Evolutionary conservation across 1,140 invertebrate species (phyloP), one percentile per base, ranked within the genome.

Genomic region (Ephestia elutella): DNA sequence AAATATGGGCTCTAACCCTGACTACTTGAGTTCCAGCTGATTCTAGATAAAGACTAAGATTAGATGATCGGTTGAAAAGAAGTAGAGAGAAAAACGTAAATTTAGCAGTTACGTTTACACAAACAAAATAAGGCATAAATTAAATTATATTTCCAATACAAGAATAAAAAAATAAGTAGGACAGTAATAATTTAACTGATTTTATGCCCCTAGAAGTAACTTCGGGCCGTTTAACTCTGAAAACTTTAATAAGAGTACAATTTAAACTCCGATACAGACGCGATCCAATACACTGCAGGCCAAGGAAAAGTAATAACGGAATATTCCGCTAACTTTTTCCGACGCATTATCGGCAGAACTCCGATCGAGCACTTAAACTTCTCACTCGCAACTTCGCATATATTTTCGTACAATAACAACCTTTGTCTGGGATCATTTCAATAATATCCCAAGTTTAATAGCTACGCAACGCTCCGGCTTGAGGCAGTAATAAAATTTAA

Each of bases 361-460:
- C 54, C 51, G 60, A 66, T 65, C 64, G 63, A 32, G 51, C 55
- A 59, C 57, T 67, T 60, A 62, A 73, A 73, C 65, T 73, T 70
- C 57, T 57, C 62, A 60, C 56, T 63, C 57, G 32, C 57, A 67
- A 67, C 55, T 66, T 56, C 32, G 61, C 60, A 63, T 67, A 68
- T 62, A 66, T 69, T 65, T 64, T 64, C 65, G 25, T 54, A 49
- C 25, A 55, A 59, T 63, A 63, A 65, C 62, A 57, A 70, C 71
- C 66, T 73, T 75, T 75, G 71, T 73, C 68, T 68, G 72, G 57
- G 67, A 78, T 80, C 78, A 79, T 80, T 82, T 80, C 75, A 80
- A 80, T 80, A 82, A 82, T 82, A 78, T 71, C 59, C 73, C 62
- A 79, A 82, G 78, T 80, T 82, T 76, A 78, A 80, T 80, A 65